These are phyloP conservation scores for Automeris io DNA, from an alignment of 2,888 invertebrate genomes.

Conservation along the genomic window DNA sequence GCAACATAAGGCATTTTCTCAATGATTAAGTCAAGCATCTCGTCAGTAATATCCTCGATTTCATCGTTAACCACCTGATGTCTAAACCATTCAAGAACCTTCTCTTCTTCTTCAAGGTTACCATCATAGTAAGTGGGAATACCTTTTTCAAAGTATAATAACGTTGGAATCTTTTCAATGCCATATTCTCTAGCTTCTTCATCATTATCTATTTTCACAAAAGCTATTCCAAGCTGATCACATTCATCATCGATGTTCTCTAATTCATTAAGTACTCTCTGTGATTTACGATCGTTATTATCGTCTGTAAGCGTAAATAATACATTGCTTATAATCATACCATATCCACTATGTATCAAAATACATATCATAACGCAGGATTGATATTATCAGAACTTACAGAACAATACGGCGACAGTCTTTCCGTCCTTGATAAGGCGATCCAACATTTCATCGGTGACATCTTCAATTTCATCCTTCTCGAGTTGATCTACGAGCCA, in stretches of 20 bases:
- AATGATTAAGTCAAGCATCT: constrained; percentile 94
- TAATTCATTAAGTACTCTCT: constrained; percentile 89
- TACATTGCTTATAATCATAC: too few relatives aligned
- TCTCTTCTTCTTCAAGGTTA: constrained; percentile 92
- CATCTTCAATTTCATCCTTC: constrained; percentile 95
- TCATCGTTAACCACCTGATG: constrained; percentile 91
- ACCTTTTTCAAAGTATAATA: constrained; percentile 89
- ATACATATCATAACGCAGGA: constrained; percentile 10
- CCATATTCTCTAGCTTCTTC: constrained; percentile 95
- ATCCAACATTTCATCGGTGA: constrained; percentile 95
- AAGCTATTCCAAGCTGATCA: constrained; percentile 90
- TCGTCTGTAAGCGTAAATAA: constrained; percentile 79
- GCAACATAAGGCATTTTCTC: constrained; percentile 93
- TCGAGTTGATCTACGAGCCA: constrained; percentile 93
- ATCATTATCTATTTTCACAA: constrained; percentile 94
- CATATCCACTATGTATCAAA: too few relatives aligned
- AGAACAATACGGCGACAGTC: constrained; percentile 92
- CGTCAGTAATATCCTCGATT: constrained; percentile 95
- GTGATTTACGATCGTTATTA: constrained; percentile 91
- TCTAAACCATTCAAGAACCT: constrained; percentile 90
- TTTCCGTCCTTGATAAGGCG: constrained; percentile 92
- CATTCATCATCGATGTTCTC: constrained; percentile 97
- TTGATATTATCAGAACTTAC: constrained; percentile 76
- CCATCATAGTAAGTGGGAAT: constrained; percentile 87
- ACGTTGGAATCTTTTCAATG: constrained; percentile 89